Evolutionary conservation across 1,140 invertebrate genomes (phyloP).

Genomic region (Procambarus clarkii): DNA sequence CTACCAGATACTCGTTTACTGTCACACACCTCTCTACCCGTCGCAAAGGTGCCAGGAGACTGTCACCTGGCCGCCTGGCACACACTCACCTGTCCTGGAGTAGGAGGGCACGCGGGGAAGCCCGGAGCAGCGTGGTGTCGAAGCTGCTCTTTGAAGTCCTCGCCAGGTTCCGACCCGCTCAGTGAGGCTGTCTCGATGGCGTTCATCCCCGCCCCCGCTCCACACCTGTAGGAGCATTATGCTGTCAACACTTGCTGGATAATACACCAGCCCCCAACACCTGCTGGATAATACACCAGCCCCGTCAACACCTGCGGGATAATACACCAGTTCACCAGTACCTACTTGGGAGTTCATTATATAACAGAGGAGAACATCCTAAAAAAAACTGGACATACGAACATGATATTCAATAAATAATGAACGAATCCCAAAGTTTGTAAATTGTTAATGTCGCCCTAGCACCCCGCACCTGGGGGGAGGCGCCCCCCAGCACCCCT

Average conservation of each 20-base stretch:
- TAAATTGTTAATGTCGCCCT: no score
- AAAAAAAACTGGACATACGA: no score
- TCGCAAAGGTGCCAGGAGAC: neutral
- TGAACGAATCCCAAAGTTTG: no score
- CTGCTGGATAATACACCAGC: no score
- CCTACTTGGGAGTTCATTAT: no score
- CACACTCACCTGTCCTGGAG: slow-evolving; percentile 50
- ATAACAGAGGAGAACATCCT: no score
- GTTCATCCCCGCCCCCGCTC: slow-evolving; percentile 49
- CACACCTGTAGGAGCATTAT: slow-evolving; percentile 16
- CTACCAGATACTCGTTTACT: no score
- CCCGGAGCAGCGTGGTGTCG: slow-evolving; percentile 17
- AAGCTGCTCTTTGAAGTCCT: slow-evolving; percentile 53
- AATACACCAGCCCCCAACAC: neutral
- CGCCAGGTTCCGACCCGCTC: slow-evolving; percentile 60
- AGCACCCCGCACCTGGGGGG: no score
- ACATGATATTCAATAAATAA: no score
- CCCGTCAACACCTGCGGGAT: no score
- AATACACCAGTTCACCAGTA: no score
- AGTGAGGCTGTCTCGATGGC: slow-evolving; percentile 60
- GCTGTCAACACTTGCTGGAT: neutral
- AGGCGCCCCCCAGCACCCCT: no score
- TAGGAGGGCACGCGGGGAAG: slow-evolving; percentile 59
- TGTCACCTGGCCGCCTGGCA: neutral
- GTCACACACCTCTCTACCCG: neutral